Base-by-base conservation (phyloP, 2,797 vertebrate species). In the Pseudopleuronectes americanus region DNA sequence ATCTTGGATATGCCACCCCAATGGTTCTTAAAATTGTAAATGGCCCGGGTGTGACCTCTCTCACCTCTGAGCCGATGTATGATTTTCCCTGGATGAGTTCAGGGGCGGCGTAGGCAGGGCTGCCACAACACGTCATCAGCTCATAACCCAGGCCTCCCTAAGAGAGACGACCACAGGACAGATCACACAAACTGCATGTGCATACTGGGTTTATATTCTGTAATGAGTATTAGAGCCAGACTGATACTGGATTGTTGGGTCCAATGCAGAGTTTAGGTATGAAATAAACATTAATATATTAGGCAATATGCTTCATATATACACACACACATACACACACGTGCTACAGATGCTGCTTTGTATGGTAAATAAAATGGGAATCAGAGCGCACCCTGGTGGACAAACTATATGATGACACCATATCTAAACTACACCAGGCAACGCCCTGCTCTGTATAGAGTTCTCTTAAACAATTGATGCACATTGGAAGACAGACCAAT, bases 21-120 rank as follows among this genome's bases (percentile, higher is more conserved):
- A 2, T 9, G 28, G 36, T 67, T 66, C 9, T 28, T 57, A 64
- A 68, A 61, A 28, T 49, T 58, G 28, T 48, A 62, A 66, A 64
- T 33, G 38, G 19, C 31, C 16, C 9, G 31, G 0, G 41, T 8
- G 1, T 1, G 1, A 21, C 21, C 12, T 31, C 38, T 53, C 86
- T 91, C 85, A 97, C 98, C 96, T 98, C 97, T 51, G 98, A 98
- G 38, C 98, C 97, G 65, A 99, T 97, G 66, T 98, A 99, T 0
- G 96, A 92, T 92, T 96, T 98, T 65, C 97, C 97, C 88, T 98
- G 96, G 86, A 98, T 95, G 78, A 99, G 93, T 78, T 99, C 98
- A 21, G 97, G 97, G 5, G 98, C 98, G 57, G 97, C 98, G 21
- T 99, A 99, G 3, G 96, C 96, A 55, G 97, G 97, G 84, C 97